Conservation (phyloP, 1,140 invertebrate genomes). For the Diachasma alloeum region DNA sequence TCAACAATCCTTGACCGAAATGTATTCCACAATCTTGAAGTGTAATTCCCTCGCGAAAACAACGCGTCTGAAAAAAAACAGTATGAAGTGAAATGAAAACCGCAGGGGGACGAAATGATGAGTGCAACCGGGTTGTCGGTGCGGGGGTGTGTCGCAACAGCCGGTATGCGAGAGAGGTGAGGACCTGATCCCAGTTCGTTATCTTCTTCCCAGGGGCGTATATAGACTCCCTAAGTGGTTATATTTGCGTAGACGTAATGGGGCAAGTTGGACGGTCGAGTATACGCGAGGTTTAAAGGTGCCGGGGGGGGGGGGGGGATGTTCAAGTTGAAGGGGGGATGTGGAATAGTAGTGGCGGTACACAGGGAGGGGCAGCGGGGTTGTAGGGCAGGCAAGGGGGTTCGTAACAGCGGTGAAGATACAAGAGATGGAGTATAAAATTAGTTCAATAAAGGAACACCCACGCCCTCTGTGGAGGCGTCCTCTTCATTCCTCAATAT, state of each 20-base stretch:
- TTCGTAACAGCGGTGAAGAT: slow-evolving; percentile 38
- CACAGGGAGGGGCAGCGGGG: not conserved
- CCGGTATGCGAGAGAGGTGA: slow-evolving; percentile 9
- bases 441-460: slow-evolving; percentile 60
- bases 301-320: not conserved
- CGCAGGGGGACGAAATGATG: not conserved
- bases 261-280: slow-evolving; percentile 49
- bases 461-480: slow-evolving; percentile 44
- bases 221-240: slow-evolving; percentile 48
- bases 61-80: not conserved
- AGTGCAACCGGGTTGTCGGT: not conserved
- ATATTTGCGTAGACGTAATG: slow-evolving; percentile 57
- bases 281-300: slow-evolving; percentile 19
- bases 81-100: not conserved
- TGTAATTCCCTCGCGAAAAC: not conserved
- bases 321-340: slow-evolving; percentile 2
- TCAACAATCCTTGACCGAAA: not conserved
- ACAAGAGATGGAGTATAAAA: slow-evolving; percentile 48
- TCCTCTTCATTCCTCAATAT: slow-evolving; percentile 21
- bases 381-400: slow-evolving; percentile 12
- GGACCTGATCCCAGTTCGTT: slow-evolving; percentile 38
- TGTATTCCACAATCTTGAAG: not conserved
- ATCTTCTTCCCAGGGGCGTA: slow-evolving; percentile 37
- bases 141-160: slow-evolving; percentile 14
- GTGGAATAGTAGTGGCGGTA: not conserved